Base-by-base conservation (phyloP, 2,113 vertebrate species). In the Morone saxatilis region DNA sequence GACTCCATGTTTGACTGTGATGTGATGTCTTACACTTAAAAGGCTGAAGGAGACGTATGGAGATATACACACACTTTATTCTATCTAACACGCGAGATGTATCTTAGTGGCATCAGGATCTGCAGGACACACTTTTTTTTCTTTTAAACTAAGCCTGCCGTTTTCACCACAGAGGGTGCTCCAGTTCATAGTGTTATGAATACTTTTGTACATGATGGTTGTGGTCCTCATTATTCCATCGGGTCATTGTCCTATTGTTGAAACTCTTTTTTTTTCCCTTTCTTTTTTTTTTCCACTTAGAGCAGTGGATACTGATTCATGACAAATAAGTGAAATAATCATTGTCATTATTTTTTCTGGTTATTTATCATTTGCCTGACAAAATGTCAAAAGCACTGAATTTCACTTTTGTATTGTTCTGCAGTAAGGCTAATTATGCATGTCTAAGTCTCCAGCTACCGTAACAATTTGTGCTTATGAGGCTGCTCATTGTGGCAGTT, bases 381-480 rank as follows among this genome's bases (percentile, higher is more conserved):
- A 86, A 84, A 73, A 90, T 89, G 93, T 93, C 93, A 92, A 83
- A 92, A 89, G 90, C 86, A 84, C 74, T 93, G 87, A 87, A 85
- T 88, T 92, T 91, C 91, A 89, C 38, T 87, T 88, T 70, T 40
- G 78, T 20, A 82, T 89, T 90, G 76, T 88, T 90, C 75, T 67
- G 79, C 91, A 69, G 36, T 61, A 13, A 83, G 86, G 88, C 89
- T 94, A 91, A 94, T 94, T 91, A 91, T 84, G 86, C 90, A 85
- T 91, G 88, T 84, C 88, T 87, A 78, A 91, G 88, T 89, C 88
- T 90, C 71, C 89, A 88, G 87, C 89, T 71, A 86, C 66, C 78
- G 74, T 84, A 91, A 90, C 82, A 53, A 90, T 89, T 87, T 87
- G 86, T 89, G 90, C 90, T 91, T 80, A 89, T 86, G 91, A 92